Evolutionary conservation across 2,888 invertebrate species (phyloP).

Genomic region (Tineola bisselliella): DNA sequence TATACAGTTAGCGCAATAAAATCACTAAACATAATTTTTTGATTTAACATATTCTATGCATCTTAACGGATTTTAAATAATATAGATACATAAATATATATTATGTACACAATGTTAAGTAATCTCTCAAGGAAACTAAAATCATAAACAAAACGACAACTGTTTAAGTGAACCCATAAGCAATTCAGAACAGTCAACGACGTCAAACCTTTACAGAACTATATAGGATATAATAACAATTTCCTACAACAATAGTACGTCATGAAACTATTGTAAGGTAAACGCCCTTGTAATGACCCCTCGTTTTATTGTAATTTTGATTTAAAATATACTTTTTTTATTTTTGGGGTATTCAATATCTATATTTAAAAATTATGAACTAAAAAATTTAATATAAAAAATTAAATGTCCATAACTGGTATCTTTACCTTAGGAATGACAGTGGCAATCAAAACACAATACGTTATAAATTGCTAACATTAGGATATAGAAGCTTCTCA

Average conservation of each 20-base stretch:
- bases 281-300: background rate
- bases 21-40: too few species aligned
- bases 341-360: too few species aligned
- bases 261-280: background rate
- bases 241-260: conserved; percentile 8
- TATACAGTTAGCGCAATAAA: background rate
- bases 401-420: background rate
- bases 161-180: background rate
- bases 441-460: conserved; percentile 63
- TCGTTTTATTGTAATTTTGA: background rate
- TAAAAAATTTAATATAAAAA: too few species aligned
- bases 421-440: conserved; percentile 28
- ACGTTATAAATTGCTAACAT: conserved; percentile 60
- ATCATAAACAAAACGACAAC: background rate
- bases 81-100: too few species aligned
- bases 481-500: conserved; percentile 36
- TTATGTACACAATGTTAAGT: too few species aligned
- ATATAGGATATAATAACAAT: background rate
- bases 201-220: background rate
- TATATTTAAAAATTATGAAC: too few species aligned
- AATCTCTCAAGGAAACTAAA: background rate
- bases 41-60: too few species aligned
- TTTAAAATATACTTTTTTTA: too few species aligned
- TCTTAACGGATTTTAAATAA: too few species aligned
- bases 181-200: background rate